A percentile compares a stretch with the other conserved stretches of the same genome.
Conservation (phyloP, 2,888 invertebrate genomes). For the Calliphora vomitoria region DNA sequence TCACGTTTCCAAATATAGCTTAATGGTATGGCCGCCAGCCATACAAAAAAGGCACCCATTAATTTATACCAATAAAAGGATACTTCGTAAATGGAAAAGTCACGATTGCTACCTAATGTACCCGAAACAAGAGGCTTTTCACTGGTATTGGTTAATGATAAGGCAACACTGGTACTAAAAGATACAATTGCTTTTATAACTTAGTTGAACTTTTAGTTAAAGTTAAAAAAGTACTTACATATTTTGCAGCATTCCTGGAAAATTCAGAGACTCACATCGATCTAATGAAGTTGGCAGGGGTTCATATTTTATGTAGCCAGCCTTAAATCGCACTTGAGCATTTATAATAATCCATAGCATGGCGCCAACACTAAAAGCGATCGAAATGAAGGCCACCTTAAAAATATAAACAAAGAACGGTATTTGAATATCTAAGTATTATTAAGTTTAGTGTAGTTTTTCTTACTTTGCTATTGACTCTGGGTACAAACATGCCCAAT, state of each 20-base stretch:
- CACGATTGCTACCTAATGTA: slow-evolving; percentile 77
- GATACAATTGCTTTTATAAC: too few relatives aligned
- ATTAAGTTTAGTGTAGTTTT: neutral
- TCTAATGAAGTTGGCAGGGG: slow-evolving; percentile 80
- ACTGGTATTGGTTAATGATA: slow-evolving; percentile 43
- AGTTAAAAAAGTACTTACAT: slow-evolving; percentile 75
- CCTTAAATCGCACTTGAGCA: slow-evolving; percentile 78
- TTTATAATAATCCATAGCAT: slow-evolving; percentile 82
- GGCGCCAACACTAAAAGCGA: slow-evolving; percentile 79
- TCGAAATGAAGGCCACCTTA: slow-evolving; percentile 79
- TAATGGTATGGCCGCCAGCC: slow-evolving; percentile 86
- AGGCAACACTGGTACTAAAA: slow-evolving; percentile 42
- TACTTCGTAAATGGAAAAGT: slow-evolving; percentile 86
- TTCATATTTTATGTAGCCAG: slow-evolving; percentile 79
- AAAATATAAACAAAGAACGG: neutral
- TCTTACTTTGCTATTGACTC: slow-evolving; percentile 85
- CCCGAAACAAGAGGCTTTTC: slow-evolving; percentile 72
- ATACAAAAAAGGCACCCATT: slow-evolving; percentile 85
- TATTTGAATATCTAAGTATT: neutral
- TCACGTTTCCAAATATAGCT: slow-evolving; percentile 85
- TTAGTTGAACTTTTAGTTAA: neutral
- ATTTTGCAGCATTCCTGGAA: slow-evolving; percentile 75
- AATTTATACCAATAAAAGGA: slow-evolving; percentile 88
- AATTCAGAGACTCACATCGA: slow-evolving; percentile 78
- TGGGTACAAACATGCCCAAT: slow-evolving; percentile 89